phyloP scores from a whole-genome alignment of 2,888 invertebrate species.

The Chaitophorus viminalis region DNA sequence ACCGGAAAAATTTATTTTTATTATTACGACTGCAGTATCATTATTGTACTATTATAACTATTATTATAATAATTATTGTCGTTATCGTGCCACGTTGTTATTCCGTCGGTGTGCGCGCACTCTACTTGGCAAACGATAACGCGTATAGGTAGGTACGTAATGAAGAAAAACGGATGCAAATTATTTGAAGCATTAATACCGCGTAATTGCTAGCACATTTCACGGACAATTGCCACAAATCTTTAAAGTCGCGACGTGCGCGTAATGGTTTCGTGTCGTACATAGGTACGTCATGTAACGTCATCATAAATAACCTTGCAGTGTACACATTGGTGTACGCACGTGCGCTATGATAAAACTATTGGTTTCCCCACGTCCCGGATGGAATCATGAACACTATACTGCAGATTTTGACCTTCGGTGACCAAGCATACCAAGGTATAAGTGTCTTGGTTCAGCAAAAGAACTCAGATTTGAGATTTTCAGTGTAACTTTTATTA shows the following conservation, averaged over 20 bases:
- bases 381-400: background rate
- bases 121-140: conserved; percentile 33
- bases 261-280: background rate
- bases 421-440: no score
- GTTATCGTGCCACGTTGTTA: conserved; percentile 17
- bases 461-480: no score
- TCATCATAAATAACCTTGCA: no score
- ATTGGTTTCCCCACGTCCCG: background rate
- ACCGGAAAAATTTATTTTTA: conserved; percentile 32
- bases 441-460: no score
- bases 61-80: conserved; percentile 18
- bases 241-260: conserved; percentile 16
- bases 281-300: background rate
- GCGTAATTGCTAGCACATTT: conserved; percentile 52
- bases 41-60: conserved; percentile 24
- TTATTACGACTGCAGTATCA: no score
- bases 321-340: background rate
- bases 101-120: background rate
- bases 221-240: conserved; percentile 35
- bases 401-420: no score
- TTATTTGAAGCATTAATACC: conserved; percentile 43
- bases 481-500: no score
- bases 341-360: background rate
- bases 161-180: conserved; percentile 48
- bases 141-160: background rate